Conservation (phyloP, 2,888 invertebrate genomes). For the Strigamia maritima region DNA sequence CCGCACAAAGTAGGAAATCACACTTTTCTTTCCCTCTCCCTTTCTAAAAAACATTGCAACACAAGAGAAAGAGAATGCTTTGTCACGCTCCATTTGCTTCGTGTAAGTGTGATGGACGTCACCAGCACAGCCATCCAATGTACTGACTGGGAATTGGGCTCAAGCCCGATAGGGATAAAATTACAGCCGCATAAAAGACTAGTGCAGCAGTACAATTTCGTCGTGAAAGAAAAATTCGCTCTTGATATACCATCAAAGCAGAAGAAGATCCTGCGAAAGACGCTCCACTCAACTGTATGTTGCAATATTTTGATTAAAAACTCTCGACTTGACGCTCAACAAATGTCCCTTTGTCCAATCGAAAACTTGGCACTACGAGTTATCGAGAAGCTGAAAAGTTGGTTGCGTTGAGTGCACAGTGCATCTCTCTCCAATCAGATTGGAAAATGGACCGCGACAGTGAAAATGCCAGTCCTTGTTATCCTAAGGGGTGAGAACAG, state of each 20-base stretch:
- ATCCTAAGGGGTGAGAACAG: background rate
- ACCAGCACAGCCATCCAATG: constrained; percentile 28
- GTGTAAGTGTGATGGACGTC: constrained; percentile 34
- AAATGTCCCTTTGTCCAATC: constrained; percentile 24
- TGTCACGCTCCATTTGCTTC: constrained; percentile 34
- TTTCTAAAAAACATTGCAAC: constrained; percentile 31
- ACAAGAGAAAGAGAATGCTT: constrained; percentile 25
- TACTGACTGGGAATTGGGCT: constrained; percentile 31
- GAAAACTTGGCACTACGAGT: constrained; percentile 27
- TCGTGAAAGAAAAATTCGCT: constrained; percentile 10
- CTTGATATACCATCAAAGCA: constrained; percentile 12
- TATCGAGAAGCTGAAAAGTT: constrained; percentile 8
- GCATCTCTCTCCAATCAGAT: constrained; percentile 20
- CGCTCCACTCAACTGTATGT: constrained; percentile 2
- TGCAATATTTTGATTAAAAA: constrained; percentile 30
- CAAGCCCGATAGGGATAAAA: constrained; percentile 22
- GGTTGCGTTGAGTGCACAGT: background rate
- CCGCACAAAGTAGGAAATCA: constrained; percentile 23
- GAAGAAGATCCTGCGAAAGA: background rate
- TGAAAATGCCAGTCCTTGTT: constrained; percentile 1
- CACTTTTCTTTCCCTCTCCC: background rate
- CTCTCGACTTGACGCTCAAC: background rate
- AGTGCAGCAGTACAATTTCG: constrained; percentile 29
- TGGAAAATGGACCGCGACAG: background rate
- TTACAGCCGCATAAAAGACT: constrained; percentile 32